Evolutionary conservation across 2,113 vertebrate species (phyloP).

Genomic region (Leucopsar rothschildi): DNA sequence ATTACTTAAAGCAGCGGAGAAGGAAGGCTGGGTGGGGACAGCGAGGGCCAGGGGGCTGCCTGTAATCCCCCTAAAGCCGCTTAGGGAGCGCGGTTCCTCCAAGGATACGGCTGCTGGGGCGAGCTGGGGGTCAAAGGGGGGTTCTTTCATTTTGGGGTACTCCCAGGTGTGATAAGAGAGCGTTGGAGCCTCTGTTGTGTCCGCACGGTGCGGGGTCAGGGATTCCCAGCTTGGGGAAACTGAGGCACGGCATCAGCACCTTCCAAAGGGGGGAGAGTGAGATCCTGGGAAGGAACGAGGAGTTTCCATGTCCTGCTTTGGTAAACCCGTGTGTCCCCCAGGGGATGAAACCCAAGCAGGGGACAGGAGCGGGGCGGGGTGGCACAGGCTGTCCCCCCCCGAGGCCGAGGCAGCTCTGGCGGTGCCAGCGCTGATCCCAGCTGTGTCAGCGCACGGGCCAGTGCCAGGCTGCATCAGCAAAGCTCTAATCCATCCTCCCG

Average conservation of each 20-base stretch:
- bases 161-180: fast-evolving
- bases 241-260: fast-evolving
- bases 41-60: neutral
- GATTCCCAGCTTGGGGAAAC: neutral
- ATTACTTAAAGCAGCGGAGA: slow-evolving; percentile 20
- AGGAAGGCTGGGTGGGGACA: slow-evolving; percentile 45
- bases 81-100: slow-evolving; percentile 1
- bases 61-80: slow-evolving; percentile 29
- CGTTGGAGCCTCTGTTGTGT: fast-evolving
- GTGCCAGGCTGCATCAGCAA: slow-evolving; percentile 55
- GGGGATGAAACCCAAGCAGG: neutral
- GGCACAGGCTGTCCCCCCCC: neutral
- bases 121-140: neutral
- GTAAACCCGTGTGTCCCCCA: fast-evolving
- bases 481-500: slow-evolving; percentile 19
- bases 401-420: neutral
- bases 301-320: fast-evolving
- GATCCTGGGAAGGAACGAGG: fast-evolving
- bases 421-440: neutral
- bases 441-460: slow-evolving; percentile 25
- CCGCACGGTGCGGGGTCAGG: fast-evolving
- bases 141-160: fast-evolving
- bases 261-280: fast-evolving
- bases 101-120: slow-evolving; percentile 1
- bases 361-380: neutral